Evolutionary conservation across 2,888 invertebrate species (phyloP).

Genomic region (Pseudolycoriella hygida): DNA sequence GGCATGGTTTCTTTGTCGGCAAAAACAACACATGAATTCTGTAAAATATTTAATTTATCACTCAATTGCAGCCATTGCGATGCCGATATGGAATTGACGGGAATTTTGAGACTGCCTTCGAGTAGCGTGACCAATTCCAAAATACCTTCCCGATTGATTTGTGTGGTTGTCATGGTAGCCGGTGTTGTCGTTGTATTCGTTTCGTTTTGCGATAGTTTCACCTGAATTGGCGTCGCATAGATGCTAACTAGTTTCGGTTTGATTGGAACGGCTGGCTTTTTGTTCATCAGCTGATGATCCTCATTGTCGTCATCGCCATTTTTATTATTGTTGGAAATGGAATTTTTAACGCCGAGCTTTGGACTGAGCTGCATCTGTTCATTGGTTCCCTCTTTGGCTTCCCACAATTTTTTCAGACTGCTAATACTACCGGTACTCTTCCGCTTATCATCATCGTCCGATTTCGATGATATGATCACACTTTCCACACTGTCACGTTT

Average conservation of each 20-base stretch:
- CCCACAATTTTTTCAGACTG: conserved; percentile 84
- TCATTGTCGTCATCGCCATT: conserved; percentile 11
- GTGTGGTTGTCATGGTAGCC: conserved; percentile 19
- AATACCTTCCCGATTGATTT: conserved; percentile 37
- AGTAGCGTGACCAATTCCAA: conserved; percentile 46
- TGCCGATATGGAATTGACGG: conserved; percentile 30
- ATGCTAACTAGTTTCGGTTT: conserved; percentile 42
- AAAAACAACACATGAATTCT: conserved; percentile 65
- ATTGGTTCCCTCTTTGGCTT: conserved; percentile 45
- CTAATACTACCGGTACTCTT: conserved; percentile 85
- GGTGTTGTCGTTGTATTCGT: conserved; percentile 17
- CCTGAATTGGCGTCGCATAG: conserved; percentile 57
- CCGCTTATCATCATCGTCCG: conserved; percentile 63
- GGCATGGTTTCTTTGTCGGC: conserved; percentile 62
- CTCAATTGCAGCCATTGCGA: conserved; percentile 65
- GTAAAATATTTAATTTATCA: conserved; percentile 64
- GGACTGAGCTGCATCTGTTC: conserved; percentile 41
- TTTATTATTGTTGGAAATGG: conserved; percentile 17
- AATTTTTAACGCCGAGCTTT: conserved; percentile 37
- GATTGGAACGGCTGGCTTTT: conserved; percentile 52
- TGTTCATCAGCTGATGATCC: conserved; percentile 15
- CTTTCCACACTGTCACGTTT: conserved; percentile 26
- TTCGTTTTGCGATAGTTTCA: conserved; percentile 23
- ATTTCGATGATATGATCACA: conserved; percentile 19
- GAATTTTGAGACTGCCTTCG: conserved; percentile 43